Evolutionary conservation across 53 echinoderm and acorn worm species (phyloP).

Genomic region (Temnopleurus reevesii): DNA sequence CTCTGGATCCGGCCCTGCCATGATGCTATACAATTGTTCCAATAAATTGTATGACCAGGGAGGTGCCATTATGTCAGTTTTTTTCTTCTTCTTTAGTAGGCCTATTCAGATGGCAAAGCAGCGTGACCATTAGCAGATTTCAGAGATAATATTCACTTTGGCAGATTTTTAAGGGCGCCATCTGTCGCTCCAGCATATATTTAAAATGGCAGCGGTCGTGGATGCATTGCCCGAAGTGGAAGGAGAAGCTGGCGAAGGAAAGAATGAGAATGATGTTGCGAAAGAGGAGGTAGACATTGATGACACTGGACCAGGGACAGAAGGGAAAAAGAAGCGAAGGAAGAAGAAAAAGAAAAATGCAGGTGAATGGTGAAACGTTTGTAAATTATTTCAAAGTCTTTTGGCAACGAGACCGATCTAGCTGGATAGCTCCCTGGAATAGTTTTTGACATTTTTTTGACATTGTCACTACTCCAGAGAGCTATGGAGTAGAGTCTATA

Average conservation of each 20-base stretch:
- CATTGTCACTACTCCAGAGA: too few relatives aligned
- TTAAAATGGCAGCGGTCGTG: slow-evolving; percentile 54
- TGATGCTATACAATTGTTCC: too few relatives aligned
- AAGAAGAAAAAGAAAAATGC: slow-evolving; percentile 54
- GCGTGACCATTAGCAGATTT: too few relatives aligned
- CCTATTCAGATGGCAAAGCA: too few relatives aligned
- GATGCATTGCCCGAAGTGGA: not conserved
- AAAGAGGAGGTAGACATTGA: not conserved
- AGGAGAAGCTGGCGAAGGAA: not conserved
- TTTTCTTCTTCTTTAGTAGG: too few relatives aligned
- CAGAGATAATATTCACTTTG: too few relatives aligned
- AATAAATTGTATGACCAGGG: too few relatives aligned
- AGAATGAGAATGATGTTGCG: not conserved
- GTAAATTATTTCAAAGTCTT: not conserved
- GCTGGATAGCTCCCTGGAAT: too few relatives aligned
- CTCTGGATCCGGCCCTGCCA: too few relatives aligned
- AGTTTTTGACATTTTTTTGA: too few relatives aligned
- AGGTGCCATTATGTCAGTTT: too few relatives aligned
- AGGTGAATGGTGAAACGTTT: not conserved
- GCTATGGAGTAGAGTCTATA: too few relatives aligned
- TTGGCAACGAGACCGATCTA: not conserved
- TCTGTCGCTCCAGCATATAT: not conserved
- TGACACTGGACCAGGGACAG: not conserved
- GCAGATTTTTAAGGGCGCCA: not conserved
- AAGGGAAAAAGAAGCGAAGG: slow-evolving; percentile 47